phyloP scores from a whole-genome alignment of 1,140 invertebrate species.

The Neodiprion pinetum region DNA sequence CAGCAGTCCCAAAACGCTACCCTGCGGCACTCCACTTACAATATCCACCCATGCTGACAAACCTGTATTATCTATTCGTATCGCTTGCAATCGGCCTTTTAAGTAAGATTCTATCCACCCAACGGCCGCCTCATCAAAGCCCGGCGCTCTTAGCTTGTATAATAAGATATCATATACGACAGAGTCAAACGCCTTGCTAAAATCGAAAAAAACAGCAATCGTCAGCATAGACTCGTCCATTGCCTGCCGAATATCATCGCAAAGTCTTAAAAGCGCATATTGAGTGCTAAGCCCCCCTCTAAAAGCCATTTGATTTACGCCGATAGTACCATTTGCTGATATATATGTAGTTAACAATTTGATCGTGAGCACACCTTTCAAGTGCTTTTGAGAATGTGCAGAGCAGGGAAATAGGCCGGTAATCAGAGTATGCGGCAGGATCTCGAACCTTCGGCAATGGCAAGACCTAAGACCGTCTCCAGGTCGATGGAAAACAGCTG shows the following conservation, averaged over 20 bases:
- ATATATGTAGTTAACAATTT: constrained; percentile 2
- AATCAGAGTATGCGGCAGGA: background rate
- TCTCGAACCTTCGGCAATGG: background rate
- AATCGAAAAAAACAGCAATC: constrained; percentile 24
- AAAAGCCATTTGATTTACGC: background rate
- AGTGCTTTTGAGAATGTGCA: constrained; percentile 10
- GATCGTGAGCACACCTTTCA: background rate
- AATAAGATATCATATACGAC: constrained; percentile 27
- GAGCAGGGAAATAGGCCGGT: constrained; percentile 3
- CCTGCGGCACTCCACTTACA: background rate
- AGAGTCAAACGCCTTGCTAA: constrained; percentile 29
- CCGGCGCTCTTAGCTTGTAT: constrained; percentile 18
- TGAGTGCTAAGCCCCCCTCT: constrained; percentile 12
- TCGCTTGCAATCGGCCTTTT: background rate
- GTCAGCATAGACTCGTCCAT: constrained; percentile 19
- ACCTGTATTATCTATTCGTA: background rate
- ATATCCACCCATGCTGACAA: background rate
- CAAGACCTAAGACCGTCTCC: background rate
- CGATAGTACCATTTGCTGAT: background rate
- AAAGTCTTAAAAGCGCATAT: constrained; percentile 20
- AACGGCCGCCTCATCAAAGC: background rate
- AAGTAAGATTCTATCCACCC: background rate
- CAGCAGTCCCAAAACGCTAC: background rate
- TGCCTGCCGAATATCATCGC: constrained; percentile 18
- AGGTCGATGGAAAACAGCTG: background rate